Base-by-base conservation (phyloP, 2,888 invertebrate species). In the Dryocosmus kuriphilus region DNA sequence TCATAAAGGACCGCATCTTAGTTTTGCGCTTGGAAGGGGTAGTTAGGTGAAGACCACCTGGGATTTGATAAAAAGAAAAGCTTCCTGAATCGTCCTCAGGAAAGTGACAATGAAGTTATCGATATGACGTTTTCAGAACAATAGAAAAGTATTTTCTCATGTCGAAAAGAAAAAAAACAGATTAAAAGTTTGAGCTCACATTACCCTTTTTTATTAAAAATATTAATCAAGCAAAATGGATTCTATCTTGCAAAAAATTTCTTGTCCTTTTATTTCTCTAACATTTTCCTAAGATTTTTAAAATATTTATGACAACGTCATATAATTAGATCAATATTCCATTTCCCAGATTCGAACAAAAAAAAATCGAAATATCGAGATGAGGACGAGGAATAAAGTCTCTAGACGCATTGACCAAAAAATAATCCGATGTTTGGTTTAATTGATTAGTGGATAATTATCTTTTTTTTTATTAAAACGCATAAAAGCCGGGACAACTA, bases 1-100 rank as follows among this genome's bases (percentile, higher is more conserved):
- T 65, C 74, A 76, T 77, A 81, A 79, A 77, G 38, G 57, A 61
- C 41, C 38, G 57, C 67, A 32, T 76, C 65, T 78, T 65, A 77
- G 75, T 65, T 79, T 38, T 63, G 75, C 75, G 22, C 35, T 51
- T 74, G 77, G 27, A 27, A n/a, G 46, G 27, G 46, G 67, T 67
- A 71, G 51, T 71, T 71, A 51, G 51, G 46, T 30, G 51, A 51
- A 30, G 51, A 71, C 46, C 71, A 71, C 71, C 71, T 51, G 51
- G 51, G 71, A 51, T 71, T 51, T 71, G 30, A 71, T 51, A 71
- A 51, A 51, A 51, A 51, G 51, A 71, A 51, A 71, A 71, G 9
- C 71, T 71, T 51, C 32, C n/a, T 19, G 51, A 71, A 71, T 51
- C 51, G 71, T 51, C 51, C 51, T 8, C 51, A 27, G 27, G n/a